Evolutionary conservation across 2,888 invertebrate species (phyloP), one percentile per base, ranked within the genome.

Genomic region (Agrochola macilenta): DNA sequence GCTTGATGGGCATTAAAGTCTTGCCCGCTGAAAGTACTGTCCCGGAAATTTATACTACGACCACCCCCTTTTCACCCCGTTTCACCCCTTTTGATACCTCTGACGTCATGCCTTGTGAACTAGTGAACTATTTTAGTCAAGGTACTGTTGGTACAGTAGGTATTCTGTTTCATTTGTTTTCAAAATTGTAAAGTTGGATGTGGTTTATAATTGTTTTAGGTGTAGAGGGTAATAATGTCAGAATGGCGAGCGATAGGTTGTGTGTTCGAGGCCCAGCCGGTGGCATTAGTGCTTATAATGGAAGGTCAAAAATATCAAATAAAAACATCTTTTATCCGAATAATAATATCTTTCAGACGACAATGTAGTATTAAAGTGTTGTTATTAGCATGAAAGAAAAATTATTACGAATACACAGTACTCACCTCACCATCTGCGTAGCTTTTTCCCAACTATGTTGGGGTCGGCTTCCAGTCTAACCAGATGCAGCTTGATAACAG

Each of bases 51-150:
- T 80, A 83, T 64, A 77, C 73, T 68, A 49, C 58, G 73, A 54
- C 63, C 75, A 60, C 84, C 82, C 78, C 39, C 30, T 11, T 74
- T 58, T 30, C 43, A 23, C 68, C 74, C 54, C 52, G n/a, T 72
- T 64, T 49, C 49, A 43, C 57, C 79, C 84, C 69, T 58, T 79
- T 79, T 8, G 60, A 17, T 57, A 69, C 52, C 64, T 52, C 57
- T 84, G 86, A 83, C 72, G 86, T 83, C 70, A 82, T 60, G 46
- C 17, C 85, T 84, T 77, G 69, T 72, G 85, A 82, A 77, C 76
- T 75, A 76, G 69, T 85, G 61, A 84, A 84, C 81, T 74, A 84
- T 81, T 79, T 75, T 63, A 70, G 75, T 46, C 61, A 75, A 68
- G 65, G 72, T 79, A 72, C 61, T 65, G 75, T 39, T 71, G n/a